Conservation (phyloP, 2,113 vertebrate genomes). For the Haemorhous mexicanus region DNA sequence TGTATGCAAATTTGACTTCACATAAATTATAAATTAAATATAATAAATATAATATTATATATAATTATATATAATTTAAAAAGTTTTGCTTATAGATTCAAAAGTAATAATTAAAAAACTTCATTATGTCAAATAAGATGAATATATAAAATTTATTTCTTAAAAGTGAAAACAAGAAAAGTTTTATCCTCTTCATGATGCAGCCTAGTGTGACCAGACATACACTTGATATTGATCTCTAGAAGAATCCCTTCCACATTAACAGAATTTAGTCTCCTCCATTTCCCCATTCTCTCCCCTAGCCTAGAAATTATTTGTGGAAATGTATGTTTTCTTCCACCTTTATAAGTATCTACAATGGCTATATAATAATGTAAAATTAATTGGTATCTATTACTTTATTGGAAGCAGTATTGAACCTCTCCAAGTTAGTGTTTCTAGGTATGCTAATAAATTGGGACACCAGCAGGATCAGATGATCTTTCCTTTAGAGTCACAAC, state of each 20-base stretch:
- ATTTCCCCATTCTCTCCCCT: fast-evolving
- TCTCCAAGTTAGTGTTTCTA: background rate
- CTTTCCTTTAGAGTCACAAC: background rate
- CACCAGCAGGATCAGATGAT: background rate
- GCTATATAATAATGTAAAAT: background rate
- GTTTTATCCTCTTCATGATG: background rate
- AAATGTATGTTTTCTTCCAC: background rate
- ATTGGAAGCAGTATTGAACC: background rate
- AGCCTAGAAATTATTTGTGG: fast-evolving
- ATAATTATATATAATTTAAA: too few species aligned
- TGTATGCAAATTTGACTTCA: background rate
- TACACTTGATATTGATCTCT: background rate
- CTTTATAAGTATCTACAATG: background rate
- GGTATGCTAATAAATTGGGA: background rate
- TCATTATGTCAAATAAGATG: fast-evolving
- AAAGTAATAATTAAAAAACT: background rate
- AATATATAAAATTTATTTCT: background rate
- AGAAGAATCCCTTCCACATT: background rate
- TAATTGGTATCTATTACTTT: background rate
- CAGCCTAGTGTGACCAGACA: background rate
- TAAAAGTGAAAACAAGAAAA: background rate
- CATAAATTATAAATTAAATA: background rate
- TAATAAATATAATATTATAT: too few species aligned
- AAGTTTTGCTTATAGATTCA: background rate
- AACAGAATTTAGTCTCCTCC: background rate